Evolutionary conservation across 1,140 invertebrate genomes (phyloP), one percentile per base, ranked within the genome.

Genomic region (Kradibia gibbosae): DNA sequence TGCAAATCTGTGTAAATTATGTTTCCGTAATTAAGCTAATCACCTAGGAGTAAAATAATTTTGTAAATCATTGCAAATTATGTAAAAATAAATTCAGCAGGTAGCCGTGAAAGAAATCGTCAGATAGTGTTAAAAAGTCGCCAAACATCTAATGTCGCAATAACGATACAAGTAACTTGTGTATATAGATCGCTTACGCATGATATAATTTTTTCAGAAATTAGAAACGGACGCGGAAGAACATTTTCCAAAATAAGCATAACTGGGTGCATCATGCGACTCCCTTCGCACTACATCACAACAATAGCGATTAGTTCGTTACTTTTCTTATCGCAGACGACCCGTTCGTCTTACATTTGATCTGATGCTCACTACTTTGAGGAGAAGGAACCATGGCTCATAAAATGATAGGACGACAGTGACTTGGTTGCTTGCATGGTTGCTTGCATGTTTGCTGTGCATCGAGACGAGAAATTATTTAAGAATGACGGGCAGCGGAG

Each of bases 381-480:
- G 53, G 62, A 72, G 62, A 72, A 48, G 81, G 76, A 82, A 82
- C n/a, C 71, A 82, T 67, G 76, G 42, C 71, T 45, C 76, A 79
- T 82, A 82, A 82, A 82, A 60, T 71, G 71, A 82, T 82, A 79
- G 79, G 81, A 79, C 34, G 62, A 13, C 62, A n/a, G n/a, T n/a
- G n/a, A n/a, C 45, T 48, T 71, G 8, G 34, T 36, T 36, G 1
- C 65, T 8, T 15, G 11, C 67, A 70, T 8, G n/a, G 55, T 57
- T 5, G 8, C 17, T 36, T 36, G 1, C 65, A 3, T 15, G 11
- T 39, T 42, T 8, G n/a, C 10, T 57, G 5, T 34, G n/a, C 36
- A 31, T 3, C 25, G 50, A 28, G 36, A 28, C 65, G 22, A n/a
- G 60, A 81, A 76, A 81, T 81, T 81, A 76, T 81, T 76, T 81